Percentiles rank a stretch among this genome's conserved stretches.
phyloP scores from a whole-genome alignment of 2,888 invertebrate genomes.

The Trachelus stipa region DNA sequence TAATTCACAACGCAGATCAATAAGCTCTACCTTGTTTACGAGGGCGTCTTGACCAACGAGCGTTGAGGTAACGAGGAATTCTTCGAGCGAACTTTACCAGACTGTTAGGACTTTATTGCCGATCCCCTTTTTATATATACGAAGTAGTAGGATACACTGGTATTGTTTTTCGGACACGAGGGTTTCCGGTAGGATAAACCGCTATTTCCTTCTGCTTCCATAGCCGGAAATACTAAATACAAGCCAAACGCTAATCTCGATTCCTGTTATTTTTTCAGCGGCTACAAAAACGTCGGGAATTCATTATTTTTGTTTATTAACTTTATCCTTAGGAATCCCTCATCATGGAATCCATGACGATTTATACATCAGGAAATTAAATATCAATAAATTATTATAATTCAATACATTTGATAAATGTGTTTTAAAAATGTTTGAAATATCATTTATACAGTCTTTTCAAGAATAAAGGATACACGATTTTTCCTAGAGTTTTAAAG shows the following conservation, averaged over 20 bases:
- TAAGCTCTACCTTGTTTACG: neutral
- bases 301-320: neutral
- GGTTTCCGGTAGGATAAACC: neutral
- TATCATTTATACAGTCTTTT: neutral
- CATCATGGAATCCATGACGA: neutral
- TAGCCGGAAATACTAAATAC: neutral
- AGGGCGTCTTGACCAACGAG: neutral
- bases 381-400: neutral
- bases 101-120: neutral
- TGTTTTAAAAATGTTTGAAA: neutral
- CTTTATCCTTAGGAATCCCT: neutral
- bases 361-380: neutral
- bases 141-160: neutral
- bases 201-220: neutral
- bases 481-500: too few relatives aligned
- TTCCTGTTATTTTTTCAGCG: neutral
- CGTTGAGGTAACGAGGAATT: neutral
- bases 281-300: neutral
- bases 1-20: neutral
- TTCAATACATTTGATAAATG: neutral
- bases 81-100: neutral
- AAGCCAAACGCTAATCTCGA: neutral
- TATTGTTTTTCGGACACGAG: neutral
- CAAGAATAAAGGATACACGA: too few relatives aligned
- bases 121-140: neutral